phyloP scores from a whole-genome alignment of 2,888 invertebrate species.

The Spisula solida region DNA sequence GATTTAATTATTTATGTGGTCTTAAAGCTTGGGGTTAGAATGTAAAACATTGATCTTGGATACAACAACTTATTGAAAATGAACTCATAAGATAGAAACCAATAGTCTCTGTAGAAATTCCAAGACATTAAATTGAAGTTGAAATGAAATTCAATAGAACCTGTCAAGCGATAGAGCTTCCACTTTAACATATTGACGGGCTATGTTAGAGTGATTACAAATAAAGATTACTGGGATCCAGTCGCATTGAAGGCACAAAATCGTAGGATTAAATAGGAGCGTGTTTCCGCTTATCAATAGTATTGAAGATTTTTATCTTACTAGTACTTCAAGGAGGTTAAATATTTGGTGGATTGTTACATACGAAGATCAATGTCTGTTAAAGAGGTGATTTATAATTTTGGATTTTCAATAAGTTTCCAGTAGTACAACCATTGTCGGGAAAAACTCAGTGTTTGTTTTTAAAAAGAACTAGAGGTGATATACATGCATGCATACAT shows the following conservation, averaged over 20 bases:
- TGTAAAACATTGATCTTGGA: too few species aligned
- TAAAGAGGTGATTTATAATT: too few species aligned
- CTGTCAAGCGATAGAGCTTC: slow-evolving; percentile 5
- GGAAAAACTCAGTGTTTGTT: too few species aligned
- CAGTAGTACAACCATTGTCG: too few species aligned
- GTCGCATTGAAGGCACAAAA: not conserved
- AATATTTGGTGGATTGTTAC: not conserved
- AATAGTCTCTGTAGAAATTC: not conserved
- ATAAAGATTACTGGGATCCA: not conserved
- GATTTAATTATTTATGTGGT: too few species aligned
- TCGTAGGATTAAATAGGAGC: not conserved
- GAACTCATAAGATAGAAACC: not conserved
- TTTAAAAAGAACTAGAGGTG: too few species aligned
- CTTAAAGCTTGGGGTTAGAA: too few species aligned
- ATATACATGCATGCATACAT: too few species aligned
- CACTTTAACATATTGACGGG: slow-evolving; percentile 4
- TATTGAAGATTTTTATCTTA: not conserved
- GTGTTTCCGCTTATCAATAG: not conserved
- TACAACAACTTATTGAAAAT: too few species aligned
- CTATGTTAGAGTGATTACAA: not conserved
- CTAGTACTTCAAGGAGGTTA: not conserved
- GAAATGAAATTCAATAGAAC: not conserved
- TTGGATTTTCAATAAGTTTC: too few species aligned
- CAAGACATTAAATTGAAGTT: not conserved
- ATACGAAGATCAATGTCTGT: not conserved